Conservation (phyloP, 2,113 vertebrate genomes). For the Ursus arctos region DNA sequence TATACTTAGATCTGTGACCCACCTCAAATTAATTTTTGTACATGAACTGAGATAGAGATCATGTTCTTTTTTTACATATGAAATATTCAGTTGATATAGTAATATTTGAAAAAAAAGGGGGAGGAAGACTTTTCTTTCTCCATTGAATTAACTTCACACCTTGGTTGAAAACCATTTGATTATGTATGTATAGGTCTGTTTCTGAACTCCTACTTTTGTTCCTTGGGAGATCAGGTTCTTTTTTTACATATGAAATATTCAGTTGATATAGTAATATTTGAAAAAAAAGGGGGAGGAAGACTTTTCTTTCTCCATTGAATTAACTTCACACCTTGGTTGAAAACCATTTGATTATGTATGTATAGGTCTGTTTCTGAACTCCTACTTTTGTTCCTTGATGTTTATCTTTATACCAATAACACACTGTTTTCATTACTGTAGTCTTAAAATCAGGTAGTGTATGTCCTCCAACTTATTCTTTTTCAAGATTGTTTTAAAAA, state of each 20-base stretch:
- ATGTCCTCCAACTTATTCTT: not conserved
- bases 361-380: not conserved
- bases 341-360: not conserved
- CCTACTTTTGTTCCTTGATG: conserved; percentile 25
- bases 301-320: not conserved
- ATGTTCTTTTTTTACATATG: not conserved
- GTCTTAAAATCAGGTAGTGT: not conserved
- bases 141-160: not conserved
- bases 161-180: not conserved
- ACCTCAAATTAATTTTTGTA: conserved; percentile 17
- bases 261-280: not conserved
- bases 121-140: not conserved
- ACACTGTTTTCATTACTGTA: not conserved
- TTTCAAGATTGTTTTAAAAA: not conserved
- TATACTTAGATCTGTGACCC: not conserved
- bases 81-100: not conserved
- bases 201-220: conserved; percentile 12
- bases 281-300: not conserved
- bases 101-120: not conserved
- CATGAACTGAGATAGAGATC: not conserved
- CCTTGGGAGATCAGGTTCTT: not conserved
- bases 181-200: not conserved
- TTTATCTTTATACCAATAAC: not conserved
- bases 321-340: not conserved
- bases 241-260: conserved; percentile 11